Evolutionary conservation across 2,113 vertebrate genomes (phyloP).

Genomic region (Dicentrarchus labrax): DNA sequence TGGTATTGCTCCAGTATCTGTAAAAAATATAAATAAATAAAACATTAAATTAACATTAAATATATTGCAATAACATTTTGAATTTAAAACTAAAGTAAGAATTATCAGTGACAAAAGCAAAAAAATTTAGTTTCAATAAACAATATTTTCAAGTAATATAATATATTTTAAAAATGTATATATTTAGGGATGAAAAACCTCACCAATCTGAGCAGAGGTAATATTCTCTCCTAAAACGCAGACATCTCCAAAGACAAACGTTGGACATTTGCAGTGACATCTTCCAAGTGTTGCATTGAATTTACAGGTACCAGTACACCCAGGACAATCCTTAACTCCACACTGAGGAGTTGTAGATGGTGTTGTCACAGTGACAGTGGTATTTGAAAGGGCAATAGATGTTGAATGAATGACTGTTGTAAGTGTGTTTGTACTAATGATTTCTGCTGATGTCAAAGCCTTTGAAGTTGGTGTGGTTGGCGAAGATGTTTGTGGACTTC

Average conservation of each 20-base stretch:
- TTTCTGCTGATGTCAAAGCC: no score
- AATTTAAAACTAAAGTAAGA: no score
- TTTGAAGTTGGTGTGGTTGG: no score
- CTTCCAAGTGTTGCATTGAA: conserved; percentile 39
- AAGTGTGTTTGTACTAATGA: no score
- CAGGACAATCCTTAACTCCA: conserved; percentile 41
- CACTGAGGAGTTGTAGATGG: conserved; percentile 44
- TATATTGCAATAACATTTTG: not conserved
- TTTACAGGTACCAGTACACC: conserved; percentile 60
- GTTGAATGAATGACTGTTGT: no score
- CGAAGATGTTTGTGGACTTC: no score
- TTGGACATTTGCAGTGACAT: conserved; percentile 65
- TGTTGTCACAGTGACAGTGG: no score
- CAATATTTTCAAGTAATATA: not conserved
- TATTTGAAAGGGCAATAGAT: no score
- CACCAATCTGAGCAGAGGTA: conserved; percentile 51
- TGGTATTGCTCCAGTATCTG: conserved; percentile 61
- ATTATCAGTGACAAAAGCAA: not conserved
- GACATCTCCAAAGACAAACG: conserved; percentile 38
- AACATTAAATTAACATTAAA: not conserved
- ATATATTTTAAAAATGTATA: not conserved
- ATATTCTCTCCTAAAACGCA: conserved; percentile 60
- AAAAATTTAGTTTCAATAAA: not conserved
- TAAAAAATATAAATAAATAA: not conserved
- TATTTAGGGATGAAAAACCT: conserved; percentile 10